phyloP scores from a whole-genome alignment of 2,113 vertebrate species.

The Carollia perspicillata region DNA sequence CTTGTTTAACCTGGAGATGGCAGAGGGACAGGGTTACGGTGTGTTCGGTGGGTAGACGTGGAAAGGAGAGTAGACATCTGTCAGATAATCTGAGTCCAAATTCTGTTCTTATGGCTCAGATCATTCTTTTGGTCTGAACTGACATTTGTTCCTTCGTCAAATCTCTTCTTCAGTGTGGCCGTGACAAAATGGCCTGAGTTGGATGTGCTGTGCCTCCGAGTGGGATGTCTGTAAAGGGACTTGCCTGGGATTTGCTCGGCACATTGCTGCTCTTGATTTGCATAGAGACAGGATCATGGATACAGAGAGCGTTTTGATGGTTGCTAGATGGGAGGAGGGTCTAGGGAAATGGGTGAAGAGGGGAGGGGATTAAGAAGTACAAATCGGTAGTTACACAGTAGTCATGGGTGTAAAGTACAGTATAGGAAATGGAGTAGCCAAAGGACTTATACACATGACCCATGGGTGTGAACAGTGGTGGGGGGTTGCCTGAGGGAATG shows the following conservation, averaged over 20 bases:
- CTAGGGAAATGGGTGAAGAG: no score
- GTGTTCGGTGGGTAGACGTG: not conserved
- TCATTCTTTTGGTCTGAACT: not conserved
- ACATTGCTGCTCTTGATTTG: not conserved
- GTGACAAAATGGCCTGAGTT: not conserved
- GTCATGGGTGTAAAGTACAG: no score
- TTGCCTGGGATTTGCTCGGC: not conserved
- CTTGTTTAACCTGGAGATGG: not conserved
- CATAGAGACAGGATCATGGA: no score
- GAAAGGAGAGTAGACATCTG: not conserved
- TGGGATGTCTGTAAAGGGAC: not conserved
- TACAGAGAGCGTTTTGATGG: no score
- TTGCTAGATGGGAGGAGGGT: no score
- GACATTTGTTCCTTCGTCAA: not conserved
- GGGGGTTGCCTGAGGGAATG: no score
- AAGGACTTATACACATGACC: no score
- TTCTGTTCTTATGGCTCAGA: not conserved
- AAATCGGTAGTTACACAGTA: no score
- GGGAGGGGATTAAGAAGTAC: no score
- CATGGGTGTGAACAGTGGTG: no score
- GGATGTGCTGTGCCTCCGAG: not conserved
- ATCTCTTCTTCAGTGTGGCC: not conserved
- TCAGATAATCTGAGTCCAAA: not conserved
- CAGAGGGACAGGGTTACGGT: fast-evolving
- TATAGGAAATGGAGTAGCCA: no score